These are phyloP conservation scores for Zeus faber DNA, from an alignment of 2,113 vertebrate species.

Conservation along the genomic window DNA sequence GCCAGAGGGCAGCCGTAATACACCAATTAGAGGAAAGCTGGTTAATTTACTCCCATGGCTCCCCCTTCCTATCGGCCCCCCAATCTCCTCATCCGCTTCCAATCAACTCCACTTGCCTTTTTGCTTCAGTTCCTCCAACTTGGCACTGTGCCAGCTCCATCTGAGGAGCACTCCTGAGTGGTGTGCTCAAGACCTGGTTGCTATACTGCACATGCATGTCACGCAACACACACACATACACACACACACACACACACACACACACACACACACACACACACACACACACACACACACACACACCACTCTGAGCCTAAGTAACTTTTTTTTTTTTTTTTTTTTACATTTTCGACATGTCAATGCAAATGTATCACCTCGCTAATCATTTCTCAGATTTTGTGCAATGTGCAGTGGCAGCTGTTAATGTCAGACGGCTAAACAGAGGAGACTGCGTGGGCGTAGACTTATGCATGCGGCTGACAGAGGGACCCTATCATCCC, in stretches of 20 bases:
- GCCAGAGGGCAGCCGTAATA: constrained; percentile 68
- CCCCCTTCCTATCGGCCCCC: background rate
- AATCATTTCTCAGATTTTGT: background rate
- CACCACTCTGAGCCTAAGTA: too few relatives aligned
- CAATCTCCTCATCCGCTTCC: constrained; percentile 13
- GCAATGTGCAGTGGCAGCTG: too few relatives aligned
- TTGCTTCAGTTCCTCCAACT: constrained; percentile 42
- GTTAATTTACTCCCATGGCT: constrained; percentile 55
- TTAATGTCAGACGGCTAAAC: too few relatives aligned
- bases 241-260: constrained; percentile 19
- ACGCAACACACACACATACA: background rate
- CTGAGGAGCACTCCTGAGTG: too few relatives aligned
- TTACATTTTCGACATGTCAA: too few relatives aligned
- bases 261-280: constrained; percentile 8
- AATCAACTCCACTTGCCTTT: constrained; percentile 34
- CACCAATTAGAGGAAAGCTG: constrained; percentile 64
- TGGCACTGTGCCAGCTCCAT: constrained; percentile 41
- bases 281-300: background rate
- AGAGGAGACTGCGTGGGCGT: too few relatives aligned
- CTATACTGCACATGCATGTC: too few relatives aligned
- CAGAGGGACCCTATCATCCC: too few relatives aligned
- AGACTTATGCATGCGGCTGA: too few relatives aligned
- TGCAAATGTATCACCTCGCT: too few relatives aligned
- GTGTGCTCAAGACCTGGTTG: too few relatives aligned
- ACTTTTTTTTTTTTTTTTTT: too few relatives aligned